Evolutionary conservation across 2,888 invertebrate species (phyloP), one percentile per base, ranked within the genome.

Genomic region (Amphipoea lucens): DNA sequence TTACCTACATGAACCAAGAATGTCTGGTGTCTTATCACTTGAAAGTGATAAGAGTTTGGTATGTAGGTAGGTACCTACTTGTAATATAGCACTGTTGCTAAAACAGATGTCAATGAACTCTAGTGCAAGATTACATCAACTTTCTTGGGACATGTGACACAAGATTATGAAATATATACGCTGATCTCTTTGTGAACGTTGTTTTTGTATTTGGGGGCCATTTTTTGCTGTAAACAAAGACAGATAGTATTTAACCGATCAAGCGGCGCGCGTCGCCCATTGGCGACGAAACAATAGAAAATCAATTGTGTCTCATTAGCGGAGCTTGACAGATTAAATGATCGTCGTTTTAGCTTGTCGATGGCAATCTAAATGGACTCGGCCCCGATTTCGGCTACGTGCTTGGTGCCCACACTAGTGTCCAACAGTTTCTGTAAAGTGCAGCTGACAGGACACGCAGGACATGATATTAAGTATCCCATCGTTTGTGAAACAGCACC

Each of bases 21-120:
- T 66, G 83, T 76, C 86, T 76, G 63, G 7, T 23, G 2, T 0
- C 9, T 86, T 86, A 86, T 83, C 83, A 75, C 45, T 71, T 82
- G 77, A 82, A 86, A 83, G 68, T 83, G 83, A 83, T 83, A 83
- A 83, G 71, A 6, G 1, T 14, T 40, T 3, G 14, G 11, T n/a
- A 11, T n/a, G 5, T 36, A 42, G 48, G 63, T 36, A 80, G 40
- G 73, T 76, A 72, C 54, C 45, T 68, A 60, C 14, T 36, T 72
- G 12, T 17, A 23, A 60, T 62, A 74, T 36, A 71, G 57, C 60
- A 54, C 40, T 69, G 67, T 76, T 62, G 69, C 86, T 83, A 83
- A 85, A 77, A 70, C 40, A 63, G 57, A 85, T 83, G 86, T 77
- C 76, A 83, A 73, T 83, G 86, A 83, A 45, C 83, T 23, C 69